phyloP scores from a whole-genome alignment of 2,797 vertebrate genomes.

The Lacerta bilineata region DNA sequence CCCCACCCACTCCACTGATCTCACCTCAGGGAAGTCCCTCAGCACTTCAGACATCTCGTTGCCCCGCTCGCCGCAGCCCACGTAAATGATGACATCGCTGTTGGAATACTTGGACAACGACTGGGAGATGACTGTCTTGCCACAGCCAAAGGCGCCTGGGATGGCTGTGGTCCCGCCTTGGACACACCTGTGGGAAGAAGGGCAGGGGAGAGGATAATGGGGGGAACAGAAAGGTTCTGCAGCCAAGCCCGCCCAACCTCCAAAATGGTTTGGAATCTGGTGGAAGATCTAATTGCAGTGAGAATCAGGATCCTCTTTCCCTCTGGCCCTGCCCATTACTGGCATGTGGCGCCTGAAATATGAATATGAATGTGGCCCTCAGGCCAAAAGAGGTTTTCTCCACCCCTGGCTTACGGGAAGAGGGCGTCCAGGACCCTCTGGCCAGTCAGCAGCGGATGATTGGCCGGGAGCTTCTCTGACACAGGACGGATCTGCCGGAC shows the following conservation, averaged over 20 bases:
- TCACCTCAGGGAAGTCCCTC: constrained; percentile 78
- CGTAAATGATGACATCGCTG: constrained; percentile 78
- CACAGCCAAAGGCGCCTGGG: constrained; percentile 77
- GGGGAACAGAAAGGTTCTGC: no score
- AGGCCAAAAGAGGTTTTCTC: no score
- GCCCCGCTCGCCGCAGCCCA: constrained; percentile 77
- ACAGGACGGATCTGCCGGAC: constrained; percentile 74
- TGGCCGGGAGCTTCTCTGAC: constrained; percentile 72
- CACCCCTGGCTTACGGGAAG: constrained; percentile 61
- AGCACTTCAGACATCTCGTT: constrained; percentile 80
- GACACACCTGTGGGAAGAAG: constrained; percentile 66
- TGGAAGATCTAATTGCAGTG: background rate
- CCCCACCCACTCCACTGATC: background rate
- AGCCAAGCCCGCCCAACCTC: background rate
- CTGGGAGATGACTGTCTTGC: constrained; percentile 78
- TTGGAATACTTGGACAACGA: constrained; percentile 79
- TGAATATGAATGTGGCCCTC: no score
- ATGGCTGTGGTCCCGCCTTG: constrained; percentile 79
- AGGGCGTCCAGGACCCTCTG: constrained; percentile 75
- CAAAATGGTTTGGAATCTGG: accelerated
- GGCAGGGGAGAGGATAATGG: background rate
- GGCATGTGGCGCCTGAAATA: no score
- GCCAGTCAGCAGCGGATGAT: constrained; percentile 71
- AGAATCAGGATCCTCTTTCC: background rate
- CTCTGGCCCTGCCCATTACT: no score